Conservation (phyloP, 2,797 vertebrate genomes). For the Danio aesculapii region DNA sequence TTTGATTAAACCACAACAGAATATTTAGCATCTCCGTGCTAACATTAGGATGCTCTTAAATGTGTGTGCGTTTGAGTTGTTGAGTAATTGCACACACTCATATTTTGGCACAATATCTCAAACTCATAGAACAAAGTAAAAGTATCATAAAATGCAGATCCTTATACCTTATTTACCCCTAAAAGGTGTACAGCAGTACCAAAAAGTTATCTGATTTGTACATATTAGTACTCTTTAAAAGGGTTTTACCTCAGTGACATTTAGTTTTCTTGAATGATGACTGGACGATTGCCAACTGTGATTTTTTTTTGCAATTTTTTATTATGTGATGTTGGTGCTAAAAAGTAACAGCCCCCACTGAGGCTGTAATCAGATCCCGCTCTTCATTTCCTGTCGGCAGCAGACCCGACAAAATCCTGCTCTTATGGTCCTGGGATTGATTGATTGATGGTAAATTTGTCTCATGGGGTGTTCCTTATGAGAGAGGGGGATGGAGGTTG, state of each 20-base stretch:
- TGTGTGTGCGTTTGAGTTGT: not conserved
- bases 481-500: constrained; percentile 54
- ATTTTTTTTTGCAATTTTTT: constrained; percentile 9
- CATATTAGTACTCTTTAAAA: not conserved
- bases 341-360: constrained; percentile 33
- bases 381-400: constrained; percentile 54
- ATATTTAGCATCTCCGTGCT: not conserved
- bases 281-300: not conserved
- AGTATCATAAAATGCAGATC: not conserved
- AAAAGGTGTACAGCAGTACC: not conserved
- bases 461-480: constrained; percentile 53
- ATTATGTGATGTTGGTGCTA: constrained; percentile 20
- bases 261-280: not conserved
- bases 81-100: not conserved
- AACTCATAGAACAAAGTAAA: not conserved
- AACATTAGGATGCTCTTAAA: not conserved
- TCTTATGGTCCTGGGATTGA: constrained; percentile 47
- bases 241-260: not conserved
- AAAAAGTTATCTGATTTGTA: not conserved
- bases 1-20: not conserved
- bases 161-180: not conserved
- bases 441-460: constrained; percentile 63
- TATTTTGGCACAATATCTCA: not conserved
- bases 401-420: constrained; percentile 37
- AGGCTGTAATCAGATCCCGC: constrained; percentile 59